Conservation (phyloP, 2,113 vertebrate species). For the Cinclus mexicanus region DNA sequence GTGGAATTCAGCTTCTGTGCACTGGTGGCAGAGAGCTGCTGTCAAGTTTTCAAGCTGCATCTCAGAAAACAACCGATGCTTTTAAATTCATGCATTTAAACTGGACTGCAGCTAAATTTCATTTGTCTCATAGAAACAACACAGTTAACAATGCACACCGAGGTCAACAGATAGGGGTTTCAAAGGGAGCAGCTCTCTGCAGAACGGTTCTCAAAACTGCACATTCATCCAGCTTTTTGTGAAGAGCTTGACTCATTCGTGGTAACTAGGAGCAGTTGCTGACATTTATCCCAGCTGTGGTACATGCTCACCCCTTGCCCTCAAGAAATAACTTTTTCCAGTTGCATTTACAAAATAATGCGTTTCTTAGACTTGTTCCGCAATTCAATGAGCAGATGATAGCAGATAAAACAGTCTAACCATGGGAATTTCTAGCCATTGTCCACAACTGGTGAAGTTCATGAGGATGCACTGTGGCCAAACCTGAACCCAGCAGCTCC, state of each 20-base stretch:
- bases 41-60: not conserved
- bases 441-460: not conserved
- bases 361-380: not conserved
- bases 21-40: not conserved
- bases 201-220: slow-evolving; percentile 1
- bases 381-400: fast-evolving
- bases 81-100: not conserved
- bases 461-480: not conserved
- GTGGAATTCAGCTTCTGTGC: not conserved
- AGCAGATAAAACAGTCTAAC: not conserved
- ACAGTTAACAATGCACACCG: not conserved
- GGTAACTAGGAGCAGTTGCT: slow-evolving; percentile 9
- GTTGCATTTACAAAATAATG: not conserved
- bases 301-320: not conserved
- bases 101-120: not conserved
- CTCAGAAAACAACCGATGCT: not conserved
- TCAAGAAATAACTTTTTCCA: slow-evolving; percentile 25
- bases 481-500: not conserved
- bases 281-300: slow-evolving; percentile 40
- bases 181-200: not conserved
- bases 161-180: slow-evolving; percentile 11
- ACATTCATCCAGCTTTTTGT: slow-evolving; percentile 18
- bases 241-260: not conserved
- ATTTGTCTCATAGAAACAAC: not conserved
- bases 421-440: not conserved